Conservation (phyloP, 1,140 invertebrate species). For the Dendroctonus valens region DNA sequence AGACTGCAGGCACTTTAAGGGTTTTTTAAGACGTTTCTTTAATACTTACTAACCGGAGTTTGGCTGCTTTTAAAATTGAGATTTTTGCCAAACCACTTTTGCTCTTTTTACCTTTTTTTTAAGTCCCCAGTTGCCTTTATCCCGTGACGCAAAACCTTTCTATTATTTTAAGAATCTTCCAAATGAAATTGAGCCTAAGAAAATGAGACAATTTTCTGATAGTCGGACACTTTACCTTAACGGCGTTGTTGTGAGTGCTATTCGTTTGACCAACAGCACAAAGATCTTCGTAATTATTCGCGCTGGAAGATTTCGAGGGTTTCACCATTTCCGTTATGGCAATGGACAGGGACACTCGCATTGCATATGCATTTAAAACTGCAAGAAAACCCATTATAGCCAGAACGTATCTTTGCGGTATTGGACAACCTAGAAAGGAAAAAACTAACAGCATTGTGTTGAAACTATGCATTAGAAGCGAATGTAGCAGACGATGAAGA, state of each 20-base stretch:
- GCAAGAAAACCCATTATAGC: constrained; percentile 83
- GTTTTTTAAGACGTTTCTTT: no score
- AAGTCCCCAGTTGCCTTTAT: not conserved
- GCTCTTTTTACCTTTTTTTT: no score
- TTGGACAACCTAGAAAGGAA: constrained; percentile 57
- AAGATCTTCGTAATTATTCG: constrained; percentile 8
- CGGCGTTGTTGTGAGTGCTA: constrained; percentile 14
- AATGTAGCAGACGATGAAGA: no score
- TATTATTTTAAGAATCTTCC: not conserved
- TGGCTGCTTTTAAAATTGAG: not conserved
- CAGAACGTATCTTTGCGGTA: constrained; percentile 74
- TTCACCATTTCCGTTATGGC: constrained; percentile 83
- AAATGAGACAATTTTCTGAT: not conserved
- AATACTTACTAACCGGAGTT: not conserved
- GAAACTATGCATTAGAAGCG: no score
- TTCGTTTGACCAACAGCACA: constrained; percentile 17
- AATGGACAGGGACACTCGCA: constrained; percentile 84
- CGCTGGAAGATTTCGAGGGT: constrained; percentile 25
- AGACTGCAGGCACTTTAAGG: not conserved
- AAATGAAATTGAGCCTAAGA: not conserved
- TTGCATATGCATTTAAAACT: constrained; percentile 81
- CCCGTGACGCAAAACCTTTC: not conserved
- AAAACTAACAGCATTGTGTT: not conserved
- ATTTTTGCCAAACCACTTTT: no score
- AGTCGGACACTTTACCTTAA: constrained; percentile 15